These are phyloP conservation scores for Torymus texanus DNA, from an alignment of 2,888 invertebrate genomes.

Conservation along the genomic window DNA sequence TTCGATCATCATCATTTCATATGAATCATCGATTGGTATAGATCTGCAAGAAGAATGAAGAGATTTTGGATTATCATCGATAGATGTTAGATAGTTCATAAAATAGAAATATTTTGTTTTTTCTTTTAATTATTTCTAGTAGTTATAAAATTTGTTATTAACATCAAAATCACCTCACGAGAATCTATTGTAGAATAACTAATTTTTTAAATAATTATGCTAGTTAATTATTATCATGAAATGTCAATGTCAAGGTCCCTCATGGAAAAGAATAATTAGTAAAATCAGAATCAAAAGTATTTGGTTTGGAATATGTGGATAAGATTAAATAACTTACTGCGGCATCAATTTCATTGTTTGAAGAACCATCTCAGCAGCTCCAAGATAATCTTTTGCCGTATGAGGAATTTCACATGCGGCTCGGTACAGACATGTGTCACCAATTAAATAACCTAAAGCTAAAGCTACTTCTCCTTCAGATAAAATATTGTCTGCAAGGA, in stretches of 20 bases:
- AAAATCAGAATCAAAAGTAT: no score
- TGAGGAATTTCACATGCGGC: conserved; percentile 86
- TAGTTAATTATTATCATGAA: no score
- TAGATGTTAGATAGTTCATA: no score
- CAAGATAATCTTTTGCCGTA: conserved; percentile 84
- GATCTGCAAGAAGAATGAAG: conserved; percentile 74
- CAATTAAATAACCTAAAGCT: conserved; percentile 83
- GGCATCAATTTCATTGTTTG: conserved; percentile 82
- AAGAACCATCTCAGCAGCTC: conserved; percentile 85
- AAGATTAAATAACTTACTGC: conserved; percentile 58
- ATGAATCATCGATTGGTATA: conserved; percentile 77
- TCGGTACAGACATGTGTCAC: conserved; percentile 84
- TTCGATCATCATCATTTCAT: conserved; percentile 80
- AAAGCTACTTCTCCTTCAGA: conserved; percentile 84
- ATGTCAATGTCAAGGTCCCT: no score
- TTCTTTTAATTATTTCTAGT: no score
- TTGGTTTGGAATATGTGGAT: neutral
- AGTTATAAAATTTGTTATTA: no score
- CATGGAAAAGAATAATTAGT: no score
- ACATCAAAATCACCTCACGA: no score
- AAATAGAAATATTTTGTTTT: no score
- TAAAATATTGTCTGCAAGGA: conserved; percentile 66
- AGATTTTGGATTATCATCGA: conserved; percentile 2
- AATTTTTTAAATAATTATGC: no score
- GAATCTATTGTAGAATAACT: no score